Conservation (phyloP, 1,140 invertebrate species). For the Muscidifurax raptorellus region DNA sequence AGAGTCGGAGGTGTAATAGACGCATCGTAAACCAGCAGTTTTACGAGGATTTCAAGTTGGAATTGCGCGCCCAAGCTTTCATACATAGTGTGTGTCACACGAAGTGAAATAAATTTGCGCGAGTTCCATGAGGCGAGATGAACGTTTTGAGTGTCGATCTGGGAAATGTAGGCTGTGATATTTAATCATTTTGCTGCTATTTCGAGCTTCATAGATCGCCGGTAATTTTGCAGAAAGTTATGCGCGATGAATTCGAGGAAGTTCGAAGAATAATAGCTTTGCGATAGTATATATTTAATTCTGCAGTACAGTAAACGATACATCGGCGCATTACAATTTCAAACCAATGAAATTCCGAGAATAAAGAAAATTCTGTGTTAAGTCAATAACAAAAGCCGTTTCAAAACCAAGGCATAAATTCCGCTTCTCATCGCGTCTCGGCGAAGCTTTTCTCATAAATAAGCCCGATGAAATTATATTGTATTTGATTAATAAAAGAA, state of each 20-base stretch:
- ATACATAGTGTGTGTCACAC: neutral
- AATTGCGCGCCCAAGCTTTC: slow-evolving; percentile 13
- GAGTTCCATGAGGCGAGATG: neutral
- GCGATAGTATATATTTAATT: too few relatives aligned
- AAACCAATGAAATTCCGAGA: too few relatives aligned
- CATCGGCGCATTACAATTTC: too few relatives aligned
- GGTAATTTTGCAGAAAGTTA: too few relatives aligned
- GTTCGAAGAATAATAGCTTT: too few relatives aligned
- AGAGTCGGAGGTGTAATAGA: neutral
- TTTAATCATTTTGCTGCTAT: too few relatives aligned
- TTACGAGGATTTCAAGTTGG: slow-evolving; percentile 25
- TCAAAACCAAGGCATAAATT: neutral
- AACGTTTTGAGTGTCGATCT: neutral
- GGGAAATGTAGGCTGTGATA: too few relatives aligned
- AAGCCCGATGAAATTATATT: neutral
- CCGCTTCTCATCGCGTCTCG: neutral
- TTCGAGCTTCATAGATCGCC: too few relatives aligned
- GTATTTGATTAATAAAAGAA: slow-evolving; percentile 1
- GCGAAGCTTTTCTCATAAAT: neutral
- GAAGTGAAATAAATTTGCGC: neutral
- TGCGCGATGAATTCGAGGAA: too few relatives aligned
- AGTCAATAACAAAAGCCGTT: neutral
- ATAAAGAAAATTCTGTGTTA: too few relatives aligned
- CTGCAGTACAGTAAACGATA: too few relatives aligned
- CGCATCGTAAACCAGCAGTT: slow-evolving; percentile 10